Evolutionary conservation across 23 tunicate genomes (phyloP).

Genomic region (Aplidium turbinatum): DNA sequence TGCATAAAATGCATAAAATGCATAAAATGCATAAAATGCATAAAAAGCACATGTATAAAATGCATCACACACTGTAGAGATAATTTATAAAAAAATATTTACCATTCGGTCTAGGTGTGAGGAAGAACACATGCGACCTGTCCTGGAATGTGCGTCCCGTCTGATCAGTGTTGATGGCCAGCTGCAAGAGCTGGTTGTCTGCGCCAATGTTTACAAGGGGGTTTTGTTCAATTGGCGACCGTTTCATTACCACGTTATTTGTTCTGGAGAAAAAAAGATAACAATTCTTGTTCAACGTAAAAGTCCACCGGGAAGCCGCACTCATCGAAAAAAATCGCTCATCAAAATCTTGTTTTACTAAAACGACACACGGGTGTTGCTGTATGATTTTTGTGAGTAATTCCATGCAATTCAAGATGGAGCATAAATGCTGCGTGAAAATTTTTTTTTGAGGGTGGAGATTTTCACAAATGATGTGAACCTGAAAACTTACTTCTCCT

Average conservation of each 20-base stretch:
- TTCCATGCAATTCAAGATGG: no score
- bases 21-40: not conserved
- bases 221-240: constrained; percentile 77
- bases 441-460: no score
- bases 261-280: constrained; percentile 3
- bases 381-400: no score
- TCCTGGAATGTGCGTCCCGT: constrained; percentile 88
- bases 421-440: no score
- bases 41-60: not conserved
- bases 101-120: constrained; percentile 66
- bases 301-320: not conserved
- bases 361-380: no score
- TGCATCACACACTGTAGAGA: not conserved
- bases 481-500: constrained; percentile 41
- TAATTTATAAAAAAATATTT: not conserved
- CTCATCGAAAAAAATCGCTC: not conserved
- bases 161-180: constrained; percentile 99
- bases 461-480: not conserved
- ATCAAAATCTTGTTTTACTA: no score
- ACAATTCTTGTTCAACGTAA: not conserved
- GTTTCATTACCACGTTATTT: constrained; percentile 48
- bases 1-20: not conserved
- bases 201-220: constrained; percentile 84
- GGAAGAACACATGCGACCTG: constrained; percentile 70
- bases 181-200: constrained; percentile 55